These are phyloP conservation scores for Pseudorhombus dupliciocellatus DNA, from an alignment of 2,113 vertebrate genomes.

Conservation along the genomic window DNA sequence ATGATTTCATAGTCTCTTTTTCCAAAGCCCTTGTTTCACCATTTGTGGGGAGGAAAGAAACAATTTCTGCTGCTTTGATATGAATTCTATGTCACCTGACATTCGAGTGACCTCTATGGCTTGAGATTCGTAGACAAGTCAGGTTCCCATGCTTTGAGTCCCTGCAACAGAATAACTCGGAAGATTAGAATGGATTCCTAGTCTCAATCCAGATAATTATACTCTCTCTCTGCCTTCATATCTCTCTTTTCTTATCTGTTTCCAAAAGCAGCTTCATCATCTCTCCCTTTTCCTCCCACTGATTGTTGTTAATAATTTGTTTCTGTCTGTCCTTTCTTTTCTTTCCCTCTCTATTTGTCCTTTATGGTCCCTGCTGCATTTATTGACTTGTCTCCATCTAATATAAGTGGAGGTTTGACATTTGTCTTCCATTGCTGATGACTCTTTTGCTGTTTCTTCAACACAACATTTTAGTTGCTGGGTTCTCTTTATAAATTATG, in stretches of 20 bases:
- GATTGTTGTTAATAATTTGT: conserved; percentile 25
- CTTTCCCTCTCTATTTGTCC: neutral
- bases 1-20: neutral
- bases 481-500: conserved; percentile 12
- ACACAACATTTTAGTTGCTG: neutral
- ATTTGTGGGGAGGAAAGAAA: neutral
- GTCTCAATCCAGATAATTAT: conserved; percentile 60
- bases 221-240: conserved; percentile 3
- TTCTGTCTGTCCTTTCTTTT: conserved; percentile 4
- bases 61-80: neutral
- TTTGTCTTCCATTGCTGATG: conserved; percentile 7
- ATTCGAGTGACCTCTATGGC: conserved; percentile 24
- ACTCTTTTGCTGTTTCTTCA: conserved; percentile 5
- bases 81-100: conserved; percentile 14
- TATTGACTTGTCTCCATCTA: neutral
- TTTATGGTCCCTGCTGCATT: neutral
- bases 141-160: conserved; percentile 54
- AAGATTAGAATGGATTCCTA: conserved; percentile 46
- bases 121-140: conserved; percentile 33
- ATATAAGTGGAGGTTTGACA: conserved; percentile 15
- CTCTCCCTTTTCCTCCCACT: conserved; percentile 14
- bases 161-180: conserved; percentile 28
- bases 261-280: conserved; percentile 3
- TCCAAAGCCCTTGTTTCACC: neutral
- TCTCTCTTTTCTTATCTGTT: conserved; percentile 21